phyloP scores from a whole-genome alignment of 2,888 invertebrate species.

The Latrodectus hesperus region DNA sequence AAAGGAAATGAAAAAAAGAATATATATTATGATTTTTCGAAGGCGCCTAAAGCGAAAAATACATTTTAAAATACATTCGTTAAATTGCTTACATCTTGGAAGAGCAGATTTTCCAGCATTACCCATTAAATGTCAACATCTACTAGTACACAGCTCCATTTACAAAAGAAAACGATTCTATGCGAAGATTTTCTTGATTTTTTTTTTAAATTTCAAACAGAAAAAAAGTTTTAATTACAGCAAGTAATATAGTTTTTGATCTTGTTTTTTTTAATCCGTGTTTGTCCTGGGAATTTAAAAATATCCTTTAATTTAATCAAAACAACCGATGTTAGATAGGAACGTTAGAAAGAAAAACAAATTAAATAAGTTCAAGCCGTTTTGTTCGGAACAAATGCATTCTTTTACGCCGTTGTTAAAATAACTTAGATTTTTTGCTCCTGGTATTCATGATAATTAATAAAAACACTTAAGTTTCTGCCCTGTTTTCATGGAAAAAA shows the following conservation, averaged over 20 bases:
- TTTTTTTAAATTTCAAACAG: constrained; percentile 6
- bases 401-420: constrained; percentile 21
- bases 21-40: not conserved
- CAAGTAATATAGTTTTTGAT: constrained; percentile 16
- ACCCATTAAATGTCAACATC: not conserved
- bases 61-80: constrained; percentile 59
- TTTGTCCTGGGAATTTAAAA: constrained; percentile 38
- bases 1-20: constrained; percentile 4
- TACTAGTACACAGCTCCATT: not conserved
- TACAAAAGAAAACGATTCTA: constrained; percentile 21
- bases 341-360: constrained; percentile 11
- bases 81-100: constrained; percentile 30
- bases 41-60: constrained; percentile 28
- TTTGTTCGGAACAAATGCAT: not conserved
- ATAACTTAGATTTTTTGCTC: constrained; percentile 33
- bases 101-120: not conserved
- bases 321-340: constrained; percentile 29
- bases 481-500: not conserved
- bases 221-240: constrained; percentile 61
- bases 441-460: constrained; percentile 47
- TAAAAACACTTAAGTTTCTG: constrained; percentile 43
- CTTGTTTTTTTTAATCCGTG: constrained; percentile 44
- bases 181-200: constrained; percentile 7
- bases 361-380: constrained; percentile 2
- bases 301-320: constrained; percentile 23